These are phyloP conservation scores for Pelusios castaneus DNA, from an alignment of 2,113 vertebrate genomes.

Conservation along the genomic window DNA sequence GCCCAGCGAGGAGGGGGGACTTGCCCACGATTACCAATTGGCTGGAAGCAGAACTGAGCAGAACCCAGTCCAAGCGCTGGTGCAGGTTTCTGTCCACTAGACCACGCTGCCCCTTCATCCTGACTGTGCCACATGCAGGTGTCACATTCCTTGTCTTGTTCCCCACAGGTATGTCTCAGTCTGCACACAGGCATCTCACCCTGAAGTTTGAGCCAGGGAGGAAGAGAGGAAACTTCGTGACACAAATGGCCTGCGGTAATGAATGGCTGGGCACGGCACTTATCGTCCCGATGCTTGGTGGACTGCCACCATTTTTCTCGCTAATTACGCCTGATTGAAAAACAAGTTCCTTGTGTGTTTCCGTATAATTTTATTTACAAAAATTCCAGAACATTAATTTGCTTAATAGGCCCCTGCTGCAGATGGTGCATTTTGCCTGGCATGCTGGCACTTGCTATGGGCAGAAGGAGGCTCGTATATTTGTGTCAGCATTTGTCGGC, in stretches of 20 bases:
- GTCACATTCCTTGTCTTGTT: neutral
- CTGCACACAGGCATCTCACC: fast-evolving
- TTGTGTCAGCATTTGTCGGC: conserved; percentile 60
- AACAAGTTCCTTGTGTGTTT: conserved; percentile 47
- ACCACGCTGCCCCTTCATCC: neutral
- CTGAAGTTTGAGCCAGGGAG: neutral
- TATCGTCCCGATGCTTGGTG: neutral
- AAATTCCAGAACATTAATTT: conserved; percentile 73
- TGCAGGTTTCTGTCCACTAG: neutral
- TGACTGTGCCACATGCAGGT: neutral
- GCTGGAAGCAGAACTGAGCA: neutral
- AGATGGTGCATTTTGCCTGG: conserved; percentile 63
- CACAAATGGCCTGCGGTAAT: neutral
- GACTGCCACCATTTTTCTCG: conserved; percentile 67
- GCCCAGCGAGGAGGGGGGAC: neutral
- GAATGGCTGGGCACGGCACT: neutral
- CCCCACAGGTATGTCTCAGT: fast-evolving
- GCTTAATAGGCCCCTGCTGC: conserved; percentile 63
- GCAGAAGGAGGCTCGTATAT: conserved; percentile 71
- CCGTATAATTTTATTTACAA: conserved; percentile 6
- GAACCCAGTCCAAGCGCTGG: neutral
- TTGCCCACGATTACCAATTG: neutral
- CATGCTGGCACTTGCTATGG: conserved; percentile 60
- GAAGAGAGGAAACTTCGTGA: neutral
- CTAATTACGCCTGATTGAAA: conserved; percentile 43